These are phyloP conservation scores for Hippopotamus amphibius DNA, from an alignment of 2,113 vertebrate species.

Conservation along the genomic window DNA sequence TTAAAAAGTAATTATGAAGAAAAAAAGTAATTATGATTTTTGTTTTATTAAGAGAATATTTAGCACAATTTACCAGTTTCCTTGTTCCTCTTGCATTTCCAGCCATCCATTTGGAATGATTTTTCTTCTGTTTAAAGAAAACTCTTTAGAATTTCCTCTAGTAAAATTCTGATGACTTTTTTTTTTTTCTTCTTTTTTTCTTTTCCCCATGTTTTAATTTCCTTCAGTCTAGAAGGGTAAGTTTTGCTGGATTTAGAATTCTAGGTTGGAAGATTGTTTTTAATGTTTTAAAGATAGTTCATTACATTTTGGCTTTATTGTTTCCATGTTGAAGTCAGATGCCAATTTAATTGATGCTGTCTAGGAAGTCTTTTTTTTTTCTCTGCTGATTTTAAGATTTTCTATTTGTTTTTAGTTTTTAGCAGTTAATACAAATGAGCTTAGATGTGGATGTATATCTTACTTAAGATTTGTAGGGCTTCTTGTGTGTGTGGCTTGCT, in stretches of 20 bases:
- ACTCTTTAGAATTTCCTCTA: not conserved
- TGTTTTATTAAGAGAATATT: not conserved
- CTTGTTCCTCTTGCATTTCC: not conserved
- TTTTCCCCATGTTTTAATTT: not conserved
- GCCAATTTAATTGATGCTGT: not conserved
- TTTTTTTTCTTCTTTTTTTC: not conserved
- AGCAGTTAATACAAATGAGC: not conserved
- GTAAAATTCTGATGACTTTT: not conserved
- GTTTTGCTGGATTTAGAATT: not conserved
- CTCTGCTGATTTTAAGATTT: not conserved
- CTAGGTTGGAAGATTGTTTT: not conserved
- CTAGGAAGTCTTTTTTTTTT: not conserved
- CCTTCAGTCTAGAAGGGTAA: not conserved
- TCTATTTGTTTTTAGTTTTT: not conserved
- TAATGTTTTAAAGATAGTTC: not conserved
- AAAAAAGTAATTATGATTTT: not conserved
- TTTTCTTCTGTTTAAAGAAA: not conserved
- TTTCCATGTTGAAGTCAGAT: not conserved
- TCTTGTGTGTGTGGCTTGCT: not conserved
- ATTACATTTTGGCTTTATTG: not conserved
- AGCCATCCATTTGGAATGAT: not conserved
- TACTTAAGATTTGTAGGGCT: not conserved
- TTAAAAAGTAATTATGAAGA: not conserved
- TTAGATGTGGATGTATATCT: not conserved
- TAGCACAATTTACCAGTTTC: not conserved